Percentiles rank a stretch among this genome's conserved stretches.
phyloP scores from a whole-genome alignment of 2,113 vertebrate species.

The Alexandromys fortis region DNA sequence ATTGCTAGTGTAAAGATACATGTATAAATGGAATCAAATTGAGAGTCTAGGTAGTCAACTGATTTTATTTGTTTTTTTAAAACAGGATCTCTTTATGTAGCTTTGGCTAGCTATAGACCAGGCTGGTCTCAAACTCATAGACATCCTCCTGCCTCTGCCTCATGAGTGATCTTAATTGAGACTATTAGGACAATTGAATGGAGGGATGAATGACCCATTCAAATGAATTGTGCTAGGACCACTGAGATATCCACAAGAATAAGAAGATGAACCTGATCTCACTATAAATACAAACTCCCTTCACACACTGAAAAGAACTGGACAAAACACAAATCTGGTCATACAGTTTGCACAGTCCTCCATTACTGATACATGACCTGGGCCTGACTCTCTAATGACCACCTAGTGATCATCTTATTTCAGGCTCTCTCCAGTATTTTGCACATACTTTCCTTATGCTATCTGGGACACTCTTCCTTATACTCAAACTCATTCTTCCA shows the following conservation, averaged over 20 bases:
- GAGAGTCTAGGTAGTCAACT: not conserved
- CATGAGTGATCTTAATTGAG: not conserved
- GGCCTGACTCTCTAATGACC: not conserved
- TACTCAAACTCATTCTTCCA: constrained; percentile 7
- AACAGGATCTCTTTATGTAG: not conserved
- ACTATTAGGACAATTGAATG: not conserved
- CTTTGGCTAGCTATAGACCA: not conserved
- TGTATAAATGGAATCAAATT: not conserved
- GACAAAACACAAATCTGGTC: constrained; percentile 1
- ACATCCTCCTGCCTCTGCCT: not conserved
- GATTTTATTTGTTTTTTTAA: not conserved
- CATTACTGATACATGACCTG: not conserved
- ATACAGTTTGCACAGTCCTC: not conserved
- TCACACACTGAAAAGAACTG: not conserved
- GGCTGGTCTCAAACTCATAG: not conserved
- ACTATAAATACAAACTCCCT: not conserved
- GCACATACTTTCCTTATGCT: not conserved
- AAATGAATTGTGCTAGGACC: not conserved
- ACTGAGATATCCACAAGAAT: not conserved
- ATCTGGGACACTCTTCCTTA: not conserved
- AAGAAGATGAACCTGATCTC: not conserved
- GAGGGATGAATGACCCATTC: constrained; percentile 3
- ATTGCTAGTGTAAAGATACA: not conserved
- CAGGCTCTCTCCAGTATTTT: not conserved
- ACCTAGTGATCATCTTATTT: not conserved